phyloP scores from a whole-genome alignment of 2,113 vertebrate species.

The Lynx canadensis region DNA sequence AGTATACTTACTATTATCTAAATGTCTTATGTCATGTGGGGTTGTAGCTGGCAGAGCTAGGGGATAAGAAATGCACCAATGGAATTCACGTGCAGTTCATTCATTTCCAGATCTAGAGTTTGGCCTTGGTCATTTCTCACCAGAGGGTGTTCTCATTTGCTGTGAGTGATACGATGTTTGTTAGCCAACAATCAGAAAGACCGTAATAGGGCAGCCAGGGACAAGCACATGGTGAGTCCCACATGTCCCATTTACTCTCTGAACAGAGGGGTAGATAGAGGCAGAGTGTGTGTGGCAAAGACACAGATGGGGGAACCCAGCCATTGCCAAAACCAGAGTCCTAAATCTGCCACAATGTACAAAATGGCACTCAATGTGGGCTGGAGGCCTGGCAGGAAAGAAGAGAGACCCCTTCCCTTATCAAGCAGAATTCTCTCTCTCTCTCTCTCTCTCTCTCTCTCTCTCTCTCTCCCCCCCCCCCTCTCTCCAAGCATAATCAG shows the following conservation, averaged over 20 bases:
- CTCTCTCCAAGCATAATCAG: background rate
- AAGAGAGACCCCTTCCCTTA: background rate
- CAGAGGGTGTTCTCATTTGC: slow-evolving; percentile 49
- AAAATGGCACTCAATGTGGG: background rate
- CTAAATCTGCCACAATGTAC: slow-evolving; percentile 14
- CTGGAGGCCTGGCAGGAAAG: background rate
- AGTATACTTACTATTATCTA: background rate
- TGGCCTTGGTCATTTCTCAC: slow-evolving; percentile 49
- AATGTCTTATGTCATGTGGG: background rate
- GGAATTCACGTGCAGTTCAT: slow-evolving; percentile 38
- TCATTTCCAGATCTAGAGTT: slow-evolving; percentile 3
- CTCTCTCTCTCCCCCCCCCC: background rate
- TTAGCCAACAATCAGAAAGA: slow-evolving; percentile 51
- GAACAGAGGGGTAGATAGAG: slow-evolving; percentile 34
- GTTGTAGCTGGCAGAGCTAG: background rate
- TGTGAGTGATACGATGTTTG: slow-evolving; percentile 27
- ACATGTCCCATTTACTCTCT: slow-evolving; percentile 37
- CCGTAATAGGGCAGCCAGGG: background rate
- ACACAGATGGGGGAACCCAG: slow-evolving; percentile 60
- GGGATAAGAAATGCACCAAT: background rate
- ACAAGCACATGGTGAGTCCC: slow-evolving; percentile 43
- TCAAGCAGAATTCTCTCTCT: background rate
- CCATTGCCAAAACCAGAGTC: slow-evolving; percentile 60
- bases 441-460: background rate
- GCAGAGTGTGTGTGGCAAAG: slow-evolving; percentile 34